Conservation (phyloP, 1,140 invertebrate genomes). For the Aphaenogaster ashmeadi region DNA sequence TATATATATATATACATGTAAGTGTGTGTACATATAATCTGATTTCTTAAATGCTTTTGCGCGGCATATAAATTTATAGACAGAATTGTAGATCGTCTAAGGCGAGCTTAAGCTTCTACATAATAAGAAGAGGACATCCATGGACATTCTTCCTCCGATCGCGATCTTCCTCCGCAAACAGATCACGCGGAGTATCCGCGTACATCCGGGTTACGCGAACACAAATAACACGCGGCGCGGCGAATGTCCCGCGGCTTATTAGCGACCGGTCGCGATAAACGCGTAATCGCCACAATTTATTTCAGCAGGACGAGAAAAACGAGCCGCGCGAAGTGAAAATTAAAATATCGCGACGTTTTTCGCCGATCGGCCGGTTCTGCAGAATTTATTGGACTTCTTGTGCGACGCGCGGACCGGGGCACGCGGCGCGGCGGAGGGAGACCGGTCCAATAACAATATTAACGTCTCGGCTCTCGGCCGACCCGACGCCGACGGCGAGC, state of each 20-base stretch:
- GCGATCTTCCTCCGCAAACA: not conserved
- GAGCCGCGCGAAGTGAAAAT: constrained; percentile 35
- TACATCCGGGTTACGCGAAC: not conserved
- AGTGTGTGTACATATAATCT: not conserved
- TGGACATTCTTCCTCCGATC: not conserved
- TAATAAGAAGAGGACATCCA: not conserved
- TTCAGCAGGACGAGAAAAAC: constrained; percentile 15
- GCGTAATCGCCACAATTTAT: constrained; percentile 33
- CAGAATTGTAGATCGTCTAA: not conserved
- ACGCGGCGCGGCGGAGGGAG: not conserved
- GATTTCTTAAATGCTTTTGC: not conserved
- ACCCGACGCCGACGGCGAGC: not conserved
- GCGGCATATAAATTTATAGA: not conserved
- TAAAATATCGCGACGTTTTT: constrained; percentile 54
- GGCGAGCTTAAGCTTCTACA: not conserved
- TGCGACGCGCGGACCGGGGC: not conserved
- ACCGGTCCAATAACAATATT: constrained; percentile 61
- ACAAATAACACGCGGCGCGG: not conserved
- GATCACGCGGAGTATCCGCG: not conserved
- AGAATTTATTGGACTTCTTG: constrained; percentile 38
- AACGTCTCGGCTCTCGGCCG: constrained; percentile 25
- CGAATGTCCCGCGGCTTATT: constrained; percentile 52
- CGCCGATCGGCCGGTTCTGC: constrained; percentile 67
- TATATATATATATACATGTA: too few relatives aligned
- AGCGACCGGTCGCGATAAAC: constrained; percentile 56